Base-by-base conservation (phyloP, 2,113 vertebrate genomes). In the Gymnorhina tibicen region DNA sequence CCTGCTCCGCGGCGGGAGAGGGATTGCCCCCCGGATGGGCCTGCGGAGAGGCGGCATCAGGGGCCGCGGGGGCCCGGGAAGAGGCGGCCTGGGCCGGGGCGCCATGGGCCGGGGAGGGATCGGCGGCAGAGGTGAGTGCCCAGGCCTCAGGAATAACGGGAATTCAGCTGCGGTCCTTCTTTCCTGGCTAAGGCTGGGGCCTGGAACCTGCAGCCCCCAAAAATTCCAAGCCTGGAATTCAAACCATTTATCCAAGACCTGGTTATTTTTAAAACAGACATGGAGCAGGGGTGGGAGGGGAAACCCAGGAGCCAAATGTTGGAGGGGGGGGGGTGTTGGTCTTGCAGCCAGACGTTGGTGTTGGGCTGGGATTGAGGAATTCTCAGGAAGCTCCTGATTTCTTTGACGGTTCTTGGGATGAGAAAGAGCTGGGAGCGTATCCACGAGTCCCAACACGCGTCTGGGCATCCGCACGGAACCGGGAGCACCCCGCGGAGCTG, bases 1-100 rank as follows among this genome's bases (percentile, higher is more conserved):
- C 97, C 95, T 98, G 80, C 98, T 99, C 83, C 98, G 99, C 21
- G 99, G 99, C 60, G 99, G 99, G 24, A 98, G 99, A 24, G 99
- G 99, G 3, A 86, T 98, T 8, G 97, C 98, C 30, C 98, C 98
- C n/a, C 97, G 99, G 53, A 96, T 99, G 96, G 98, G 98, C 5
- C 97, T 99, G 92, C 98, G 98, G 63, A 98, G 99, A 96, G 99
- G 99, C 18, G 99, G 98, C 59, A 49, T 97, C 20, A 18, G 97
- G 63, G 98, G 99, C 62, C 98, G 99, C 3, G 99, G 99, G 35
- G 99, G 98, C 20, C 90, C 97, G 44, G 97, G 99, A 50, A 98
- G 97, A 91, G 98, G 98, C 3, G 97, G 97, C 30, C 96, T 99
- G 83, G 98, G 99, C 97, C 98, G 97, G 89, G 98, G 98, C 3